Conservation (phyloP, 2,113 vertebrate species). For the Dromaius novaehollandiae region DNA sequence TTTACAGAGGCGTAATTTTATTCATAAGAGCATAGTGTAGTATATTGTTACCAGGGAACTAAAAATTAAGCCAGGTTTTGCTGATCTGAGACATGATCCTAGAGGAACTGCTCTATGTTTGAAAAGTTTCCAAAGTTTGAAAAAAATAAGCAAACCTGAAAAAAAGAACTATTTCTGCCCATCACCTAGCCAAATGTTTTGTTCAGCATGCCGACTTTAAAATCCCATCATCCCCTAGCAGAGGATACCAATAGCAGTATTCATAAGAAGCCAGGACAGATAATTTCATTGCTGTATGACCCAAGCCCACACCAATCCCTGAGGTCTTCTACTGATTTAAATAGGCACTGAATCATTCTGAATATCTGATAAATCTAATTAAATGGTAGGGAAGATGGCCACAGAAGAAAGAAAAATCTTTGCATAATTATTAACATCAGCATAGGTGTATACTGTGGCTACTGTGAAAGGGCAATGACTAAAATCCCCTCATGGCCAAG, state of each 20-base stretch:
- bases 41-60: neutral
- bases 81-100: neutral
- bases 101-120: neutral
- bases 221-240: neutral
- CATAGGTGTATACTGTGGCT: neutral
- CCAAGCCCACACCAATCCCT: neutral
- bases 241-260: neutral
- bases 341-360: neutral
- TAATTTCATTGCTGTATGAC: neutral
- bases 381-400: neutral
- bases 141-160: neutral
- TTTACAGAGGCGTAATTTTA: neutral
- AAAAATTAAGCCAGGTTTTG: neutral
- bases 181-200: neutral
- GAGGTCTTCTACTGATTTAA: slow-evolving; percentile 13
- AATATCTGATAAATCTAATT: neutral
- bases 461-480: neutral
- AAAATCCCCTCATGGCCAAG: neutral
- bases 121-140: neutral
- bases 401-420: neutral
- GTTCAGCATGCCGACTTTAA: neutral
- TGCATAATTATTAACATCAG: neutral
- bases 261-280: neutral
- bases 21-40: neutral
- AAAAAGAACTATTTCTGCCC: neutral